phyloP scores from a whole-genome alignment of 2,797 vertebrate genomes.

The Petrocephalus sullivani region DNA sequence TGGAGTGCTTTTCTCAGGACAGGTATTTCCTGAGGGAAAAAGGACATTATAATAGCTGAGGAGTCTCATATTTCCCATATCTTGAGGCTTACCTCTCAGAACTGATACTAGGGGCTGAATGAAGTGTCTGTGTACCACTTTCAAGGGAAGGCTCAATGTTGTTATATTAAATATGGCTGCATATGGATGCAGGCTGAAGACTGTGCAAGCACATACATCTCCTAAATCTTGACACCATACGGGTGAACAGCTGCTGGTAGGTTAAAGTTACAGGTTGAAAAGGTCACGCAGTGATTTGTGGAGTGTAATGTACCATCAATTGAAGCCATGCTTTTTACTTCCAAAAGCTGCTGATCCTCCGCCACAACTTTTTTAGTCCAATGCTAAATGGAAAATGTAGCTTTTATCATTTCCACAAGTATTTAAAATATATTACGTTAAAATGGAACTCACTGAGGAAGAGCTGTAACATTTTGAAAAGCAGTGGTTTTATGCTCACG shows the following conservation, averaged over 20 bases:
- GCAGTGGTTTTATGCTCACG: background rate
- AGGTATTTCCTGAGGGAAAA: slow-evolving; percentile 49
- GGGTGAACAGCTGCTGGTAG: slow-evolving; percentile 66
- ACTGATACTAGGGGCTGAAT: slow-evolving; percentile 38
- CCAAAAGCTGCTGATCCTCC: background rate
- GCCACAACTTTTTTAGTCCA: background rate
- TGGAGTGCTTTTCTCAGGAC: slow-evolving; percentile 29
- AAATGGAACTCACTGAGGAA: background rate
- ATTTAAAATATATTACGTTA: background rate
- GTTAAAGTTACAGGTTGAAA: slow-evolving; percentile 64
- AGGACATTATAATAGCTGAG: slow-evolving; percentile 27
- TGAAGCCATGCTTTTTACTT: background rate
- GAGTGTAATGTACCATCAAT: slow-evolving; percentile 2
- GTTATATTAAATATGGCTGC: slow-evolving; percentile 38
- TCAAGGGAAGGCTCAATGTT: background rate
- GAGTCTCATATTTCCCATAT: slow-evolving; percentile 32
- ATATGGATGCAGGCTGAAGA: slow-evolving; percentile 33
- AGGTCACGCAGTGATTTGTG: slow-evolving; percentile 44
- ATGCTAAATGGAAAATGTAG: background rate
- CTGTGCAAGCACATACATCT: slow-evolving; percentile 14
- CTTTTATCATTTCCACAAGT: background rate
- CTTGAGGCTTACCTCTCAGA: slow-evolving; percentile 21
- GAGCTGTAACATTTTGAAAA: background rate
- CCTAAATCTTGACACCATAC: slow-evolving; percentile 47
- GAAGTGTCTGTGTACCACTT: slow-evolving; percentile 27